phyloP scores from a whole-genome alignment of 2,888 invertebrate species.

The Volucella inanis region DNA sequence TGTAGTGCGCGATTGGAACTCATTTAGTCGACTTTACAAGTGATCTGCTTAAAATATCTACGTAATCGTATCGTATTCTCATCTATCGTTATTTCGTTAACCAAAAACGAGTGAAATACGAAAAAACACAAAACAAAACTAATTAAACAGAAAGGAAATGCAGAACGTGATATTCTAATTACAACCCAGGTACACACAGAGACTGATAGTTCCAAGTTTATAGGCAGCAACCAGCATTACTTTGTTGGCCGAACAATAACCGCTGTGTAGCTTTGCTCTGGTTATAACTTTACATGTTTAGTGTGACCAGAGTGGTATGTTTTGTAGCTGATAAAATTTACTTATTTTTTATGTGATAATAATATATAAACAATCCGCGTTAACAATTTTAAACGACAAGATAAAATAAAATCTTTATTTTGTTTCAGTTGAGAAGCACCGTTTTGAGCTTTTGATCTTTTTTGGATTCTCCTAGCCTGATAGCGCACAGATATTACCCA shows the following conservation, averaged over 20 bases:
- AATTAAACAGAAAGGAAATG: slow-evolving; percentile 65
- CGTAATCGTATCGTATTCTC: background rate
- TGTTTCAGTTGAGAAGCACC: no score
- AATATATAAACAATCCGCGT: no score
- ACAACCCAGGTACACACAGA: slow-evolving; percentile 33
- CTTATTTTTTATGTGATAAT: no score
- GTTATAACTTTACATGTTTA: no score
- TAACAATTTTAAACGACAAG: no score
- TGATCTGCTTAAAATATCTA: background rate
- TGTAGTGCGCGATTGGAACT: slow-evolving; percentile 22
- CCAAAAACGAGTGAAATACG: slow-evolving; percentile 6
- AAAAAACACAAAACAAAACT: slow-evolving; percentile 2
- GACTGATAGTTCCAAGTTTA: slow-evolving; percentile 41
- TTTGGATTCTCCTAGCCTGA: no score
- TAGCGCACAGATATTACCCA: no score
- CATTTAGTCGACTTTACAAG: slow-evolving; percentile 21
- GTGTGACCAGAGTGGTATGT: no score
- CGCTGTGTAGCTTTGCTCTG: slow-evolving; percentile 9
- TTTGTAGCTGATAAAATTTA: no score
- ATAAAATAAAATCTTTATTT: no score
- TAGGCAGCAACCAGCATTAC: background rate
- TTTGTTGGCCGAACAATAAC: slow-evolving; percentile 18
- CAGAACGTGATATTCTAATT: slow-evolving; percentile 75
- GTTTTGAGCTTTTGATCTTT: no score
- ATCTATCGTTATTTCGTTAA: slow-evolving; percentile 17